Conservation (phyloP, 2,113 vertebrate species). For the Anolis sagrei region DNA sequence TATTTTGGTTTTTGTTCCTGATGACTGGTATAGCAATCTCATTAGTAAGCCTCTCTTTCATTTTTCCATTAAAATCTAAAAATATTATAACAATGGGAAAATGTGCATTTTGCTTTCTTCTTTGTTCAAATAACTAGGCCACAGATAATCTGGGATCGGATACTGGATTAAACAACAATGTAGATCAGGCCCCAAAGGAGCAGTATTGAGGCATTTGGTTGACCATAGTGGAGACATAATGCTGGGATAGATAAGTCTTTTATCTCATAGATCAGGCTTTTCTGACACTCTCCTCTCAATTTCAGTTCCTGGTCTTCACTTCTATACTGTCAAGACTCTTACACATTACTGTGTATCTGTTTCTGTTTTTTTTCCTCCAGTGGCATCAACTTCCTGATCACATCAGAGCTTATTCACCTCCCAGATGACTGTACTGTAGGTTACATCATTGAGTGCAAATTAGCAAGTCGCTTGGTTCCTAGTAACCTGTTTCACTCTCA, state of each 20-base stretch:
- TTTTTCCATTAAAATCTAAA: no score
- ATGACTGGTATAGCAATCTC: no score
- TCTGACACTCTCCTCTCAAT: background rate
- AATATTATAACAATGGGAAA: no score
- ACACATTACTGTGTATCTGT: background rate
- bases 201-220: background rate
- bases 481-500: slow-evolving; percentile 90
- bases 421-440: slow-evolving; percentile 92
- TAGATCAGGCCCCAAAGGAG: no score
- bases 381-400: slow-evolving; percentile 82
- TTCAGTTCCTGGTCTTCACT: background rate
- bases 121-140: no score
- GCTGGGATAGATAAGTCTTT: background rate
- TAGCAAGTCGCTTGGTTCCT: slow-evolving; percentile 82
- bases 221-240: background rate
- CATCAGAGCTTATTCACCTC: slow-evolving; percentile 86
- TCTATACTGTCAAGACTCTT: background rate
- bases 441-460: slow-evolving; percentile 88
- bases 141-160: no score
- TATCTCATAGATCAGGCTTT: background rate
- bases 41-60: no score
- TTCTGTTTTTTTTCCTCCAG: slow-evolving; percentile 64
- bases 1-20: no score
- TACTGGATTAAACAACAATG: no score
- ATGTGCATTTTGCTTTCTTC: no score